Conservation (phyloP, 1,140 invertebrate genomes). For the Lepidurus packardi region DNA sequence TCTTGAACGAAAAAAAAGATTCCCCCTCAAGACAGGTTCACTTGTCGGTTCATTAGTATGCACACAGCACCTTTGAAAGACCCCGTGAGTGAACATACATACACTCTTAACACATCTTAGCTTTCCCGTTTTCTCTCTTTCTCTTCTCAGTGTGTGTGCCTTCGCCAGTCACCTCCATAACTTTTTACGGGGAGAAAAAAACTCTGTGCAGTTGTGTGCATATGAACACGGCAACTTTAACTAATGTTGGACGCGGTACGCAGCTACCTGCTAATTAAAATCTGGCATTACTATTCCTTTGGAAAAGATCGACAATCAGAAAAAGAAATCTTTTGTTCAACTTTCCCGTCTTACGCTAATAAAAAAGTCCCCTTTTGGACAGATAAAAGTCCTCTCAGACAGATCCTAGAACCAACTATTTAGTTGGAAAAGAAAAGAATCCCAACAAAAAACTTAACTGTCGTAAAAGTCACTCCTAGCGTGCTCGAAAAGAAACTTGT, state of each 20-base stretch:
- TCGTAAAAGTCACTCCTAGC: no score
- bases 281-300: background rate
- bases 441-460: no score
- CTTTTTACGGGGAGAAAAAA: background rate
- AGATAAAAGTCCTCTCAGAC: no score
- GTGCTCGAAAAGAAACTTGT: no score
- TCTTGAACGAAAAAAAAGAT: background rate
- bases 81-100: constrained; percentile 2
- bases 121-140: constrained; percentile 1
- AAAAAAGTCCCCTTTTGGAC: no score
- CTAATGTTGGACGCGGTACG: background rate
- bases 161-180: background rate
- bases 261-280: background rate
- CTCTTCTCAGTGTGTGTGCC: background rate
- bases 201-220: background rate
- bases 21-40: background rate
- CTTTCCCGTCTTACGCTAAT: background rate
- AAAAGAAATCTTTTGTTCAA: background rate
- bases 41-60: constrained; percentile 14
- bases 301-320: background rate
- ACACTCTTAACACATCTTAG: background rate
- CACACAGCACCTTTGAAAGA: constrained; percentile 8
- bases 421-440: no score
- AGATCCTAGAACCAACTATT: no score
- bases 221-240: background rate